phyloP scores from a whole-genome alignment of 2,888 invertebrate genomes.

The Sisyra terminalis region DNA sequence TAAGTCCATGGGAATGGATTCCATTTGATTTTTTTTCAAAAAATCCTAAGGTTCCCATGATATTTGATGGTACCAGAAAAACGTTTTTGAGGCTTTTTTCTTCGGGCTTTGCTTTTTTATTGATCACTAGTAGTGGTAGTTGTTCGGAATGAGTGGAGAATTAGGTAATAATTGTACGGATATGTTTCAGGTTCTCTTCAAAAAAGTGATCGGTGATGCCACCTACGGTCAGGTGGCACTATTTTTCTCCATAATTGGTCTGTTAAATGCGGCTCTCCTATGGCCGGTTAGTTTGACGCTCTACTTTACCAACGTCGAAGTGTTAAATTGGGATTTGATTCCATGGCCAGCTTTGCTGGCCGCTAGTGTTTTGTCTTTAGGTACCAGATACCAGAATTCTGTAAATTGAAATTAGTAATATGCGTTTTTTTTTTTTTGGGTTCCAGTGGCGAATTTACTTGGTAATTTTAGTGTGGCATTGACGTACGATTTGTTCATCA shows the following conservation, averaged over 20 bases:
- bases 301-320: constrained; percentile 75
- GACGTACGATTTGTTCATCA: constrained; percentile 89
- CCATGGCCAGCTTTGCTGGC: constrained; percentile 78
- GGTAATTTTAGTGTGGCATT: constrained; percentile 88
- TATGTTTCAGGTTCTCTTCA: constrained; percentile 65
- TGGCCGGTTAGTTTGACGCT: constrained; percentile 85
- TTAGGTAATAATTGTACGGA: too few relatives aligned
- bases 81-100: too few relatives aligned
- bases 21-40: too few relatives aligned
- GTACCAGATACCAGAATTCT: too few relatives aligned
- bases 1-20: too few relatives aligned
- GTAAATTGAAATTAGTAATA: too few relatives aligned
- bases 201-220: constrained; percentile 86
- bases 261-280: constrained; percentile 71
- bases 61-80: too few relatives aligned
- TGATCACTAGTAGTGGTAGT: too few relatives aligned
- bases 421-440: constrained; percentile 12
- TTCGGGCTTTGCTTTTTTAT: too few relatives aligned
- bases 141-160: too few relatives aligned
- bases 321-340: constrained; percentile 61
- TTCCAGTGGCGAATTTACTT: constrained; percentile 77
- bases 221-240: constrained; percentile 83
- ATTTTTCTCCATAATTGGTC: constrained; percentile 82
- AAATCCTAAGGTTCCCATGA: too few relatives aligned
- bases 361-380: constrained; percentile 62